Evolutionary conservation across 2,797 vertebrate species (phyloP).

Genomic region (Trematomus bernacchii): DNA sequence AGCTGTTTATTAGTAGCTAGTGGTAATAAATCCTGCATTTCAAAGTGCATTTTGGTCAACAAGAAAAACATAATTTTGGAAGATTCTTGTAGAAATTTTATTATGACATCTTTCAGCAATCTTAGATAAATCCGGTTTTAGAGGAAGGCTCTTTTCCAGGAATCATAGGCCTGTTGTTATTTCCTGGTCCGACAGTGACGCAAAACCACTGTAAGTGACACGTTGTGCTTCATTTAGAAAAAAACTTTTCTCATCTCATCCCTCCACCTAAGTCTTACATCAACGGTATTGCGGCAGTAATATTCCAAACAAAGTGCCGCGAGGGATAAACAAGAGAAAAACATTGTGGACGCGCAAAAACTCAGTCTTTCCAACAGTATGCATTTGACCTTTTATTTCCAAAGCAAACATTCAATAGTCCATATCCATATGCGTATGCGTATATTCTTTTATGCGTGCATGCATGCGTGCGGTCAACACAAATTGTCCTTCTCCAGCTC

Average conservation of each 20-base stretch:
- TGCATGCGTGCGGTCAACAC: too few relatives aligned
- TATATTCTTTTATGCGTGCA: too few relatives aligned
- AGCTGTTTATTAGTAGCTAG: neutral
- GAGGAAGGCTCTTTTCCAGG: neutral
- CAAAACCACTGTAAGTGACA: neutral
- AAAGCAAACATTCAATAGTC: too few relatives aligned
- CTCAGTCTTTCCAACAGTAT: too few relatives aligned
- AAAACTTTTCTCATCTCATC: conserved; percentile 12
- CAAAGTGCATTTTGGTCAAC: too few relatives aligned
- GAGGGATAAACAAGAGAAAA: too few relatives aligned
- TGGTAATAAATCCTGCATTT: neutral
- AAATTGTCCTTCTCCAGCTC: too few relatives aligned
- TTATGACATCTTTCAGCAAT: neutral
- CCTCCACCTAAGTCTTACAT: conserved; percentile 34
- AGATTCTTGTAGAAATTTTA: neutral
- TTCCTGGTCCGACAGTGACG: neutral
- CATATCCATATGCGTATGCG: too few relatives aligned
- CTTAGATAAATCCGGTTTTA: neutral
- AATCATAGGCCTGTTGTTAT: neutral
- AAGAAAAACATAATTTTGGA: neutral
- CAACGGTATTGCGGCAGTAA: too few relatives aligned
- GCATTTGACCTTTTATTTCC: too few relatives aligned
- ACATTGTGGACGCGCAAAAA: too few relatives aligned
- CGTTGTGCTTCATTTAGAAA: neutral
- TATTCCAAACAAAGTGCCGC: too few relatives aligned